Base-by-base conservation (phyloP, 2,797 vertebrate genomes). In the Cyclopterus lumpus region DNA sequence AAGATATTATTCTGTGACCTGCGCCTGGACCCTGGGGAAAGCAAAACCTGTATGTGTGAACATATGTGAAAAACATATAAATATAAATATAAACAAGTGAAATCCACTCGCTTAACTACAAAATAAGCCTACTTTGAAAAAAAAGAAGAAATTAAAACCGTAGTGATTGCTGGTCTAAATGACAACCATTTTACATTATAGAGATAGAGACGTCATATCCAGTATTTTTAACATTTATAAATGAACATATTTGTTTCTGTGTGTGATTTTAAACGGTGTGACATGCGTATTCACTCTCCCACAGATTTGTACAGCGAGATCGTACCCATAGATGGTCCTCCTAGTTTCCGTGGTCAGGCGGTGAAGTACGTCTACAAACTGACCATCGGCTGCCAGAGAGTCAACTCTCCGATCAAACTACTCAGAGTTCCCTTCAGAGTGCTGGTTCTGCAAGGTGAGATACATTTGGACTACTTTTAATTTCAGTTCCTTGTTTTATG, bases 1-100 rank as follows among this genome's bases (percentile, higher is more conserved):
- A 99, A 99, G 93, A 99, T 99, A 87, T 93, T 99, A 38, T 99
- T 99, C 92, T 99, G 98, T 93, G 98, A 99, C 88, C 93, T 99
- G 77, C 87, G 96, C 18, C 94, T 99, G 86, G 98, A 99, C 75
- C 97, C 97, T 0, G 98, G 98, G 74, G 98, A 99, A 86, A 98
- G 96, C 77, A 99, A 97, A 90, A 97, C 97, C 48, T 99, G 98
- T 99, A 93, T 83, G 97, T 85, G 40, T 77, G 20, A 46, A 15
- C 14, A 54, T 67, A 38, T 53, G 30, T 28, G 12, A 2, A 32
- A 15, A 63, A 63, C 26, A 30, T 32, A 28, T 63, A 11, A 16
- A n/a, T n/a, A n/a, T n/a, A n/a, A n/a, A n/a, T n/a, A n/a, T n/a
- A 38, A 18, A n/a, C 24, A 53, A 11, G 38, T 10, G 1, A 44